A percentile compares a stretch with the other conserved stretches of the same genome.
Conservation (phyloP, 92 coral and sea anemone species). For the Epizoanthus rinbou region DNA sequence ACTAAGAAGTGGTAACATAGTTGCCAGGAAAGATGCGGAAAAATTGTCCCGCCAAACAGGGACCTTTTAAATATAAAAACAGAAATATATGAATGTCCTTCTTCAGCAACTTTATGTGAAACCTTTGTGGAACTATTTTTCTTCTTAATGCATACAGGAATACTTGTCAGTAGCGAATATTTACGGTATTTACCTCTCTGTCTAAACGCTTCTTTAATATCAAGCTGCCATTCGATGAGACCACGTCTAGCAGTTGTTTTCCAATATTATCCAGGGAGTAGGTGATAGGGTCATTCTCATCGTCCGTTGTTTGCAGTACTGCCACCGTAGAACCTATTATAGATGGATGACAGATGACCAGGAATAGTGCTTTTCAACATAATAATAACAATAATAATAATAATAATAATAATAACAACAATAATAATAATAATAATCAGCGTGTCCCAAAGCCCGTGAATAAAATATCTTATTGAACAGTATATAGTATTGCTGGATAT, state of each 20-base stretch:
- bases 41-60: too few relatives aligned
- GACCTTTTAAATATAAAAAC: too few relatives aligned
- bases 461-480: too few relatives aligned
- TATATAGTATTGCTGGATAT: too few relatives aligned
- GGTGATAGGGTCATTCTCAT: neutral
- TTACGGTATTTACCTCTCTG: conserved; percentile 22
- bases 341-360: neutral
- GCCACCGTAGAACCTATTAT: conserved; percentile 8
- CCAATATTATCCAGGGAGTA: conserved; percentile 33
- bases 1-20: too few relatives aligned
- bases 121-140: too few relatives aligned
- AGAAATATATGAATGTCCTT: too few relatives aligned
- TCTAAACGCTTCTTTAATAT: conserved; percentile 5
- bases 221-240: neutral
- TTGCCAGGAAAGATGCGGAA: too few relatives aligned
- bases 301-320: neutral
- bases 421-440: neutral
- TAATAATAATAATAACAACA: neutral
- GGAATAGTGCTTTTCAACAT: neutral
- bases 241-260: neutral
- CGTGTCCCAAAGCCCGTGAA: too few relatives aligned
- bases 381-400: neutral
- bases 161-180: too few relatives aligned
- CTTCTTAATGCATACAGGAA: too few relatives aligned
- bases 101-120: too few relatives aligned